Evolutionary conservation across 2,797 vertebrate genomes (phyloP).

Genomic region (Champsocephalus esox): DNA sequence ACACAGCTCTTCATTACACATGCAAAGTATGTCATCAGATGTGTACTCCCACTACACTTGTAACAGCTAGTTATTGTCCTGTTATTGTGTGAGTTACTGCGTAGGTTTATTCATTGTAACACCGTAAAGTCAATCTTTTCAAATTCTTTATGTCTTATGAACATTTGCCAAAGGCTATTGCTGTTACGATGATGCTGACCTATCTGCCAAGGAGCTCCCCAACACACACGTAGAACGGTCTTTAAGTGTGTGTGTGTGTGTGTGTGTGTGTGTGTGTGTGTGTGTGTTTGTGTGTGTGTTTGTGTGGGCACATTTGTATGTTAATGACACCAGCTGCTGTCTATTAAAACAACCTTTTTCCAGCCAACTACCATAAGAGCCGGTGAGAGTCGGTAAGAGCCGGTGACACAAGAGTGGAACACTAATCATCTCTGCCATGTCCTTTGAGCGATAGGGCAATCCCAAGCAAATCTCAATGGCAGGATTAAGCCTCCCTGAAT

Average conservation of each 20-base stretch:
- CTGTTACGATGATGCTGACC: conserved; percentile 26
- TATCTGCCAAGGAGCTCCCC: conserved; percentile 14
- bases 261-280: too few relatives aligned
- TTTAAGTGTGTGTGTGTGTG: conserved; percentile 3
- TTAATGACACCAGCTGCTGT: conserved; percentile 60
- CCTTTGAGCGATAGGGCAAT: conserved; percentile 40
- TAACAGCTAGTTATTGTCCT: conserved; percentile 41
- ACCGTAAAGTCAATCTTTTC: neutral
- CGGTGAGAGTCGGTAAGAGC: conserved; percentile 21
- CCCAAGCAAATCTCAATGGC: conserved; percentile 14
- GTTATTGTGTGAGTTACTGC: conserved; percentile 7
- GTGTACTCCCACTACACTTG: conserved; percentile 36
- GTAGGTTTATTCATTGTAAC: conserved; percentile 1
- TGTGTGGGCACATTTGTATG: conserved; percentile 14
- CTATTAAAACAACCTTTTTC: conserved; percentile 51
- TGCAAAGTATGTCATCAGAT: conserved; percentile 48
- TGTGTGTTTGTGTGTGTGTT: neutral
- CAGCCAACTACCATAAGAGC: conserved; percentile 53
- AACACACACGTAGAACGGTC: conserved; percentile 30
- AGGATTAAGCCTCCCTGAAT: neutral
- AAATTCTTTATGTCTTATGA: neutral
- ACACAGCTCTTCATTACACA: conserved; percentile 51
- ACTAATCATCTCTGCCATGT: conserved; percentile 35
- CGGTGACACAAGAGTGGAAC: conserved; percentile 55
- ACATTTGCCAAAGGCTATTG: neutral